A percentile compares a stretch with the other conserved stretches of the same genome.
Evolutionary conservation across 2,113 vertebrate genomes (phyloP).

Genomic region (Alligator sinensis): DNA sequence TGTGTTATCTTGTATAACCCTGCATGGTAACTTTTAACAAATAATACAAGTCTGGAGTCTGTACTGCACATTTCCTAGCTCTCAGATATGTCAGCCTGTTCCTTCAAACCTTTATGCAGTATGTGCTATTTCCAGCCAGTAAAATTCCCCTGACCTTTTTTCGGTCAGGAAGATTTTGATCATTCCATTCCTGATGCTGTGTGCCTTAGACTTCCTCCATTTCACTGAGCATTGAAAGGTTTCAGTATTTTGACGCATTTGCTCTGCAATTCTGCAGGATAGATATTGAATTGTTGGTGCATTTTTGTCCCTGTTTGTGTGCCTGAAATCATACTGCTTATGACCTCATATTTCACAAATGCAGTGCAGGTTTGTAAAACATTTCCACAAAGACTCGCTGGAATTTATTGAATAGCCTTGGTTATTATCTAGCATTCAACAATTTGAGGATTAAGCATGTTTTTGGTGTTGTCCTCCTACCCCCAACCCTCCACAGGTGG

Average conservation of each 20-base stretch:
- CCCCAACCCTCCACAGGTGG: constrained; percentile 82
- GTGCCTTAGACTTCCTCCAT: background rate
- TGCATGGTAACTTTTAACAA: background rate
- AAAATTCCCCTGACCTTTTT: background rate
- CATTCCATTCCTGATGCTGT: background rate
- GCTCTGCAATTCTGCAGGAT: background rate
- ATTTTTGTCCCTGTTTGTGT: background rate
- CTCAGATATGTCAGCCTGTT: background rate
- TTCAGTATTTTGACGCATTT: background rate
- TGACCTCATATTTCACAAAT: background rate
- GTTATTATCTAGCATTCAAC: background rate
- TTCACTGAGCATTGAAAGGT: background rate
- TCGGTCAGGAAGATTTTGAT: background rate
- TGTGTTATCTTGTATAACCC: background rate
- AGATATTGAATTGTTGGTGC: background rate
- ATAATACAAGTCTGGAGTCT: background rate
- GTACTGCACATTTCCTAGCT: rapidly evolving
- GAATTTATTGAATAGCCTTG: background rate
- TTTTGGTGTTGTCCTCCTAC: background rate
- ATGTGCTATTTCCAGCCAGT: background rate
- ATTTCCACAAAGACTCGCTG: background rate
- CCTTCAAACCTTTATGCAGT: background rate
- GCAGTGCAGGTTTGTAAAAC: background rate
- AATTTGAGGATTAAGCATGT: background rate
- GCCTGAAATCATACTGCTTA: background rate